Evolutionary conservation across 2,888 invertebrate genomes (phyloP), one percentile per base, ranked within the genome.

Genomic region (Napeogenes inachia): DNA sequence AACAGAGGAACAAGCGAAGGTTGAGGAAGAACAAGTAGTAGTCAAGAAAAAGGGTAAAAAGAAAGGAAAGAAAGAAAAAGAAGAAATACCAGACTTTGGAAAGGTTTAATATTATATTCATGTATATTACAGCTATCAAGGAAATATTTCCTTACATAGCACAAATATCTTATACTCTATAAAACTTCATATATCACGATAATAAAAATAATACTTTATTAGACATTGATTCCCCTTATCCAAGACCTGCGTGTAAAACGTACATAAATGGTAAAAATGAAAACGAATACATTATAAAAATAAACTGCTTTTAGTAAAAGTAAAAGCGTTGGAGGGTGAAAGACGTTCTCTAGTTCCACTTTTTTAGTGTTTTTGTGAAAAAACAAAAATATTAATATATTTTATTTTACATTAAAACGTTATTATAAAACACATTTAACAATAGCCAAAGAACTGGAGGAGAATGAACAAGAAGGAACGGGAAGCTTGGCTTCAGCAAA

Each of bases 361-460:
- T 35, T 5, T 35, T 35, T 35, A n/a, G 35, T 42, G 10, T 10
- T 10, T 42, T 42, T 10, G 10, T 10, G 3, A 42, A 12, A 42
- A 12, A 42, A 12, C 10, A 10, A 3, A 42, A 10, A 42, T 10
- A 42, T 42, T 10, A 42, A 10, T 6, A 12, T 42, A 42, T 42
- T 42, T 42, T 42, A 10, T 10, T 10, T 8, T 38, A 38, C 13
- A n/a, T 21, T 13, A 13, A 47, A 47, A 21, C 47, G 47, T n/a
- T 12, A 47, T 8, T 50, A 50, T 10, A 45, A 8, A 53, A 13
- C 10, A 4, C 13, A 13, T 13, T 54, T 13, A 62, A 66, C 72
- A 73, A 78, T 79, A 89, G 86, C 87, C 87, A 10, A 86, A 84
- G 70, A 76, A 79, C 62, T 91, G 88, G 89, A 87, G 84, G 75